Evolutionary conservation across 2,113 vertebrate species (phyloP).

Genomic region (Ictidomys tridecemlineatus): DNA sequence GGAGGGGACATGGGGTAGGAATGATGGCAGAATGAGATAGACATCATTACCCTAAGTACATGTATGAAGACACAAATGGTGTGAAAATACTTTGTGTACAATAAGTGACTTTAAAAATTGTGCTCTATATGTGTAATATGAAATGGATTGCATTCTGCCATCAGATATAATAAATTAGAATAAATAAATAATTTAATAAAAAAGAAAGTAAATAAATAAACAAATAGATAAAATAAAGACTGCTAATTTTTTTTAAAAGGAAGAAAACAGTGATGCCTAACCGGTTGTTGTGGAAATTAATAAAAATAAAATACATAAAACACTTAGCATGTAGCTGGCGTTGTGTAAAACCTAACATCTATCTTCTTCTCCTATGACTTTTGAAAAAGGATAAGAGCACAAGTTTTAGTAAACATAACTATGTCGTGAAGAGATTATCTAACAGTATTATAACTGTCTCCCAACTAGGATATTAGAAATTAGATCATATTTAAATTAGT

Average conservation of each 20-base stretch:
- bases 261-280: neutral
- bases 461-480: neutral
- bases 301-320: neutral
- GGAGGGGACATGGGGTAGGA: no score
- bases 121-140: no score
- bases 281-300: neutral
- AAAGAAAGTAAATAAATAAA: neutral
- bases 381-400: neutral
- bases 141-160: no score
- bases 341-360: neutral
- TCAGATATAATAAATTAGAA: no score
- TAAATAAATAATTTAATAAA: no score
- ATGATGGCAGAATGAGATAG: no score
- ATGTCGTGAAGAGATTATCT: neutral
- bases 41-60: no score
- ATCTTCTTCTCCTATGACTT: neutral
- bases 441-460: neutral
- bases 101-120: no score
- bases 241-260: neutral
- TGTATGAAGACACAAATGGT: no score
- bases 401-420: neutral
- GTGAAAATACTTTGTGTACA: no score
- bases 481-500: conserved; percentile 21
- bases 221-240: neutral
- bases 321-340: neutral